Evolutionary conservation across 2,113 vertebrate genomes (phyloP), one percentile per base, ranked within the genome.

Genomic region (Cichladusa arquata): DNA sequence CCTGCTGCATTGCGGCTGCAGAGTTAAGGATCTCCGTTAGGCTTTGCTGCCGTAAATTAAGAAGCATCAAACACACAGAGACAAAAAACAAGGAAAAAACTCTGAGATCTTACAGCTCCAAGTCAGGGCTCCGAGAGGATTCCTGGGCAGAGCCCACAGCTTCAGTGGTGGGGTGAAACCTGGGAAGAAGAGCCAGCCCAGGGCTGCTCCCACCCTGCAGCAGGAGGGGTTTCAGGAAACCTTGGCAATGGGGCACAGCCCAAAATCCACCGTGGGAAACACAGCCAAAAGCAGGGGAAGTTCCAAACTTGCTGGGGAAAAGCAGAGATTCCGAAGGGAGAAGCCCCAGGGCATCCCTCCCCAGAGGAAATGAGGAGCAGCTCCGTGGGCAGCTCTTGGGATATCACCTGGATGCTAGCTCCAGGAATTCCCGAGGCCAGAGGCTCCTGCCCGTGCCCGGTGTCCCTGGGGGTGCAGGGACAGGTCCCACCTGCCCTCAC

Each of bases 1-100:
- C 42, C 70, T 86, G 82, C 91, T 90, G 93, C 93, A 81, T 61
- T 96, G 93, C 80, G 3, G 89, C 83, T 70, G 79, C 38, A 0
- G 73, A 77, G 89, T 57, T 45, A 19, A 38, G 82, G 53, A 72
- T 36, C 95, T 87, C 74, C 2, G 7, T 44, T 58, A n/a, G 22
- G 9, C 51, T 92, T 38, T 47, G 23, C 72, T 86, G 76, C 54
- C 16, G 2, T 77, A 47, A 91, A 91, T 91, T 80, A 60, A 48
- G 81, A 9, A 69, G 40, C 80, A 77, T 76, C 72, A 91, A 79
- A 40, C 48, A 51, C 20, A 9, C 29, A 33, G 26, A 56, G 18
- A 54, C 31, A 34, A 24, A 13, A 36, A 45, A 10, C 56, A 62
- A 62, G 10, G 50, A 9, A 31, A 38, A 14, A 31, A 54, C 9